Conservation (phyloP, 1,140 invertebrate species). For the Spodoptera litura region DNA sequence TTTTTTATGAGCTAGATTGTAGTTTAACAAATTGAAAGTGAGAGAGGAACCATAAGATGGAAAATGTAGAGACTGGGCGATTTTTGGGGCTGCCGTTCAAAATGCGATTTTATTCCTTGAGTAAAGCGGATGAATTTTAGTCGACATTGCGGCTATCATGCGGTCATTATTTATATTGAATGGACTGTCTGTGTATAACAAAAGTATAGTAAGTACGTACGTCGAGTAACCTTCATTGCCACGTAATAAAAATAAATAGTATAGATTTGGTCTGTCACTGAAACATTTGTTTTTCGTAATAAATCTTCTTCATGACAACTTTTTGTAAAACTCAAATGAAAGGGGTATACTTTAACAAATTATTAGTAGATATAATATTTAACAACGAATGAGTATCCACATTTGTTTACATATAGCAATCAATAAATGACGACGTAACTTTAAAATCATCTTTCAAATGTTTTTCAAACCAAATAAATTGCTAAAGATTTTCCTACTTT, state of each 20-base stretch:
- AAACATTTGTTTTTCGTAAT: conserved; percentile 33
- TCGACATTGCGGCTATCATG: conserved; percentile 29
- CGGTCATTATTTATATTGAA: conserved; percentile 48
- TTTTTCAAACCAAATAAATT: too few species aligned
- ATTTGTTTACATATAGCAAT: too few species aligned
- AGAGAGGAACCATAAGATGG: conserved; percentile 28
- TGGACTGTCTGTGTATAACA: conserved; percentile 46
- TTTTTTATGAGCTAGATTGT: conserved; percentile 40
- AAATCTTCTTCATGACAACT: not conserved
- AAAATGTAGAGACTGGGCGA: not conserved
- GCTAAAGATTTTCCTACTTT: too few species aligned
- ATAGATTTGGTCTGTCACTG: conserved; percentile 31
- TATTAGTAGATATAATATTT: too few species aligned
- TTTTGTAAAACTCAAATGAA: not conserved
- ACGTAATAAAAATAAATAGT: conserved; percentile 52
- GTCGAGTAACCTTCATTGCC: conserved; percentile 42
- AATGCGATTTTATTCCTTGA: conserved; percentile 23
- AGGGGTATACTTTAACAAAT: too few species aligned
- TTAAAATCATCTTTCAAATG: too few species aligned
- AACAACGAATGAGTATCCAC: too few species aligned
- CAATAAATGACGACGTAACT: too few species aligned
- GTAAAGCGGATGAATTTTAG: conserved; percentile 6
- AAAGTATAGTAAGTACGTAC: conserved; percentile 47
- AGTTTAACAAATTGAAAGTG: conserved; percentile 41
- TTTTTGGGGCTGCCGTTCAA: not conserved